Percentiles rank a stretch among this genome's conserved stretches.
These are phyloP conservation scores for Numenius arquata DNA, from an alignment of 2,113 vertebrate genomes.

Conservation along the genomic window DNA sequence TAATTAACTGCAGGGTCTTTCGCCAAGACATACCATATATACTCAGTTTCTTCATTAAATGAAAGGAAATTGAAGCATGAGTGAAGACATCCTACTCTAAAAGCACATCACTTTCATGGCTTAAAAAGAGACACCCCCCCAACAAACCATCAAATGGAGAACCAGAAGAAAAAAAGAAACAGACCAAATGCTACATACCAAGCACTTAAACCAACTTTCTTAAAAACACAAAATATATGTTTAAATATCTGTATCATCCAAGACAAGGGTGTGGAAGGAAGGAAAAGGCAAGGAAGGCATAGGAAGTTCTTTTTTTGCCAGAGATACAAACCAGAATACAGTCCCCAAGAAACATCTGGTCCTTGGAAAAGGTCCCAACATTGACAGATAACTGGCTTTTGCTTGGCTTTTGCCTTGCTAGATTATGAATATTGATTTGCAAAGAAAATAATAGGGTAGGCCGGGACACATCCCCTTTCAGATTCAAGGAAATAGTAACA, in stretches of 20 bases:
- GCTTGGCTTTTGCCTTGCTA: conserved; percentile 46
- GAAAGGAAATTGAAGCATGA: conserved; percentile 31
- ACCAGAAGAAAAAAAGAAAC: background rate
- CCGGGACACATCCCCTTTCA: conserved; percentile 44
- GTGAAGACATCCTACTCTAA: conserved; percentile 17
- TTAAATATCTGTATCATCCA: background rate
- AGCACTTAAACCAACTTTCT: background rate
- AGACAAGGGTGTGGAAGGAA: background rate
- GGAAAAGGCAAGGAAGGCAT: background rate
- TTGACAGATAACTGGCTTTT: conserved; percentile 40
- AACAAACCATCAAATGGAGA: background rate
- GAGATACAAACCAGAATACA: conserved; percentile 22
- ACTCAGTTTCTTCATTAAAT: conserved; percentile 25
- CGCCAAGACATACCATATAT: background rate
- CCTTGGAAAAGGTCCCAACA: conserved; percentile 63
- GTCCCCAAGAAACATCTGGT: conserved; percentile 38
- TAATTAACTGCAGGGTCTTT: conserved; percentile 2
- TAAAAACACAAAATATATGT: background rate
- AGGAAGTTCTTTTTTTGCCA: conserved; percentile 30
- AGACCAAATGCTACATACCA: background rate
- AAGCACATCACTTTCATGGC: background rate
- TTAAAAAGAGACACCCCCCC: background rate
- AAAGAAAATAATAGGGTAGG: conserved; percentile 63
- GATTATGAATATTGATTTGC: conserved; percentile 70
- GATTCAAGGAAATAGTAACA: conserved; percentile 47